Evolutionary conservation across 2,113 vertebrate genomes (phyloP).

Genomic region (Hystrix brachyura): DNA sequence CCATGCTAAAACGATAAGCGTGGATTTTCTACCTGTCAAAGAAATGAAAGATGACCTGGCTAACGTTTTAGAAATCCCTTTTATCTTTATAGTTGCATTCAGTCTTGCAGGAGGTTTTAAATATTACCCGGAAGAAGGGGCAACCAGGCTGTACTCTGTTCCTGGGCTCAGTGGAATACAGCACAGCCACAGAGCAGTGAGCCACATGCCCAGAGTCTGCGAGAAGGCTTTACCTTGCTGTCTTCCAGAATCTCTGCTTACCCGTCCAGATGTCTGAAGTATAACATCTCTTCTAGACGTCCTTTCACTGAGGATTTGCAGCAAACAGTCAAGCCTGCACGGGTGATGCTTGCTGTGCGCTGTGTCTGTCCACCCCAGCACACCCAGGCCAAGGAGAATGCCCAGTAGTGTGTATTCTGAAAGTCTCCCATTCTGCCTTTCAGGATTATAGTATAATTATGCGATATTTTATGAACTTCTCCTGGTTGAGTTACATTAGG

Average conservation of each 20-base stretch:
- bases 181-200: neutral
- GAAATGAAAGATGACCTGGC: slow-evolving; percentile 49
- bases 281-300: too few relatives aligned
- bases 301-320: neutral
- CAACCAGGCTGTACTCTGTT: neutral
- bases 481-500: neutral
- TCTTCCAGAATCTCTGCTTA: neutral
- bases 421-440: neutral
- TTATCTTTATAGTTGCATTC: slow-evolving; percentile 62
- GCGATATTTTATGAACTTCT: neutral
- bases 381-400: accelerated
- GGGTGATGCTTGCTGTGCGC: accelerated
- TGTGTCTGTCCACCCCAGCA: accelerated
- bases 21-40: slow-evolving; percentile 47
- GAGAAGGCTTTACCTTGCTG: neutral
- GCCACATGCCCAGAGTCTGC: neutral
- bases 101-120: neutral
- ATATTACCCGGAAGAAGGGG: neutral
- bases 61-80: slow-evolving; percentile 1
- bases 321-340: neutral
- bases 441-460: neutral
- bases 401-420: neutral
- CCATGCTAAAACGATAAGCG: neutral
- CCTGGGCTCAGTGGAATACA: neutral
- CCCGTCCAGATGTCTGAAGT: neutral